Evolutionary conservation across 2,113 vertebrate species (phyloP).

Genomic region (Seriola rivoliana): DNA sequence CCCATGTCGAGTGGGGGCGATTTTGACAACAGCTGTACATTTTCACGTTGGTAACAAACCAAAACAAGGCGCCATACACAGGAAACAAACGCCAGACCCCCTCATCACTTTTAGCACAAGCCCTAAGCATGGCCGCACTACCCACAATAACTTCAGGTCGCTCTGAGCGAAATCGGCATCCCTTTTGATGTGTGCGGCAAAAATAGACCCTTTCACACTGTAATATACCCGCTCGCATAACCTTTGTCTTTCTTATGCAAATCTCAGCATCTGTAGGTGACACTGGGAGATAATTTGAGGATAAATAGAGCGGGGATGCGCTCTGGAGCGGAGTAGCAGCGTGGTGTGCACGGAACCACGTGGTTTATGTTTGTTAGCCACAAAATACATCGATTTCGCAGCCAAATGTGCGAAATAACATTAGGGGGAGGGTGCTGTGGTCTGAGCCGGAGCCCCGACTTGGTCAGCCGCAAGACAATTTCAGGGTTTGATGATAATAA

Average conservation of each 20-base stretch:
- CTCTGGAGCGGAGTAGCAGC: conserved; percentile 77
- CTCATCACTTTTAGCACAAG: conserved; percentile 70
- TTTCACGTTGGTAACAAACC: neutral
- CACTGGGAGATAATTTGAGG: conserved; percentile 37
- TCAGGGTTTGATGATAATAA: conserved; percentile 24
- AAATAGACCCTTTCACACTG: conserved; percentile 10
- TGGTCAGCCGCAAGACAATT: neutral
- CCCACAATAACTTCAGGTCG: conserved; percentile 82
- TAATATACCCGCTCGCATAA: neutral
- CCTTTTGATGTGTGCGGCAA: neutral
- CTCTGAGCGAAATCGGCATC: conserved; percentile 47
- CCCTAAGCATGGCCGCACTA: conserved; percentile 89
- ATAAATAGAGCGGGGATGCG: conserved; percentile 61
- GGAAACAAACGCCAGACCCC: conserved; percentile 71
- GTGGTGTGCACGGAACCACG: conserved; percentile 89
- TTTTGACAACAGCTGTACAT: neutral
- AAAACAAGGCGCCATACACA: conserved; percentile 36
- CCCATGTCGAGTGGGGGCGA: neutral
- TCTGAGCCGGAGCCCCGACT: neutral
- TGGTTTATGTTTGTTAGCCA: conserved; percentile 93
- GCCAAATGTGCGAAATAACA: conserved; percentile 71
- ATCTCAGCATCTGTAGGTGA: neutral
- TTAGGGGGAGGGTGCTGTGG: neutral
- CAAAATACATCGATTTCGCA: conserved; percentile 85
- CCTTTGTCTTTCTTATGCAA: conserved; percentile 9